Conservation (phyloP, 30 jellyfish, hydroid and myxozoan species). For the Hydra vulgaris region DNA sequence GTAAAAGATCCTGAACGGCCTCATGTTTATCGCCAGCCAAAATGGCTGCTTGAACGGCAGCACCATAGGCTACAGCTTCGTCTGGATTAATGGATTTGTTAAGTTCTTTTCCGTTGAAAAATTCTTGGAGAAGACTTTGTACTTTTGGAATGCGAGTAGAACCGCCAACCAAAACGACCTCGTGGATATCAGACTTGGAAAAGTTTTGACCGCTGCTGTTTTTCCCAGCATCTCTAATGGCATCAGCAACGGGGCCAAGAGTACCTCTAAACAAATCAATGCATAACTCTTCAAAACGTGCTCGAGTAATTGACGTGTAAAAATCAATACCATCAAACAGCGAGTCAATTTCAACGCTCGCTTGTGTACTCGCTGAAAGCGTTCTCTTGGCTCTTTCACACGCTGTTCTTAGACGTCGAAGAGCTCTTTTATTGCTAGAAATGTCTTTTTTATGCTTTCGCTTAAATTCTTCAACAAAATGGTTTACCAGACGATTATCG, state of each 20-base stretch:
- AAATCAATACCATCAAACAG: slow-evolving; percentile 82
- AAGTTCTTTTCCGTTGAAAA: slow-evolving; percentile 71
- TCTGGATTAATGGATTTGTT: slow-evolving; percentile 85
- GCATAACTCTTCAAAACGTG: slow-evolving; percentile 73
- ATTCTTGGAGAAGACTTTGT: slow-evolving; percentile 59
- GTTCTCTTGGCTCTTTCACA: slow-evolving; percentile 94
- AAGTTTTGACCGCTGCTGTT: background rate
- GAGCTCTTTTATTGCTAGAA: slow-evolving; percentile 55
- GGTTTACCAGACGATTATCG: slow-evolving; percentile 62
- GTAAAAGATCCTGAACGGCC: slow-evolving; percentile 59
- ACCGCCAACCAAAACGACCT: slow-evolving; percentile 89
- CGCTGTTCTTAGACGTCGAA: slow-evolving; percentile 81
- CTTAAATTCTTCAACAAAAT: slow-evolving; percentile 54
- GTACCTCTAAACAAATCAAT: slow-evolving; percentile 52
- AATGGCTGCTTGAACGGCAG: slow-evolving; percentile 92
- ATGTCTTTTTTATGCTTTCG: slow-evolving; percentile 58
- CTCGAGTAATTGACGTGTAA: slow-evolving; percentile 71
- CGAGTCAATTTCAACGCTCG: slow-evolving; percentile 87
- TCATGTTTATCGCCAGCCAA: slow-evolving; percentile 61
- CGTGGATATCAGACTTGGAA: slow-evolving; percentile 45
- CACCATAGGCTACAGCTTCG: slow-evolving; percentile 98
- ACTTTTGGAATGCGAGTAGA: slow-evolving; percentile 88
- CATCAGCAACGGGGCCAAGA: slow-evolving; percentile 51
- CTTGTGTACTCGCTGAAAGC: slow-evolving; percentile 78
- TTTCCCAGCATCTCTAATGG: slow-evolving; percentile 56